These are phyloP conservation scores for Tursiops truncatus DNA, from an alignment of 2,113 vertebrate genomes.

Conservation along the genomic window DNA sequence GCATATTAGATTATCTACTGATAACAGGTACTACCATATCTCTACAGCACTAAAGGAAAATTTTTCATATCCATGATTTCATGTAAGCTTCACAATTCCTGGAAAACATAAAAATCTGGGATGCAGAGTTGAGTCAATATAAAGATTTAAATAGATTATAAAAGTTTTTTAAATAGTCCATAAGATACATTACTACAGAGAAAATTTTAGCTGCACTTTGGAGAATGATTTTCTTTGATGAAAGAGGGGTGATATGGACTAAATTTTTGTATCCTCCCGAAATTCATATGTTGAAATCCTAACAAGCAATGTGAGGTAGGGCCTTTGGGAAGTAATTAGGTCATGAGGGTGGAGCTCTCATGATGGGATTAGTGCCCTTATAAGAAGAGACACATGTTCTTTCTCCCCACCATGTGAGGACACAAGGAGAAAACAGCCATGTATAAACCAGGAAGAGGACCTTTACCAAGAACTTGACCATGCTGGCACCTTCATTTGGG, in stretches of 20 bases:
- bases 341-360: background rate
- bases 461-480: background rate
- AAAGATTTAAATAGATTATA: background rate
- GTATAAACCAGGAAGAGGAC: background rate
- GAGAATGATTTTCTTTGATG: background rate
- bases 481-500: background rate
- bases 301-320: background rate
- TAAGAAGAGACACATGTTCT: background rate
- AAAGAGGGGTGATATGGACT: background rate
- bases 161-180: background rate
- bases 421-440: background rate
- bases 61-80: background rate
- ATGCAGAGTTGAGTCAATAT: background rate
- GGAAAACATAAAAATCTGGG: constrained; percentile 22
- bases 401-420: background rate
- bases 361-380: background rate
- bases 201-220: background rate
- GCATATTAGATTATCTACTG: background rate
- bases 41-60: background rate
- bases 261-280: background rate
- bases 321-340: background rate
- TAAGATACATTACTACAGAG: background rate
- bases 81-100: background rate
- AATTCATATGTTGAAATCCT: background rate
- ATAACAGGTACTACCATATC: background rate